Base-by-base conservation (phyloP, 2,888 invertebrate genomes). In the Rhagophthalmus giganteus region DNA sequence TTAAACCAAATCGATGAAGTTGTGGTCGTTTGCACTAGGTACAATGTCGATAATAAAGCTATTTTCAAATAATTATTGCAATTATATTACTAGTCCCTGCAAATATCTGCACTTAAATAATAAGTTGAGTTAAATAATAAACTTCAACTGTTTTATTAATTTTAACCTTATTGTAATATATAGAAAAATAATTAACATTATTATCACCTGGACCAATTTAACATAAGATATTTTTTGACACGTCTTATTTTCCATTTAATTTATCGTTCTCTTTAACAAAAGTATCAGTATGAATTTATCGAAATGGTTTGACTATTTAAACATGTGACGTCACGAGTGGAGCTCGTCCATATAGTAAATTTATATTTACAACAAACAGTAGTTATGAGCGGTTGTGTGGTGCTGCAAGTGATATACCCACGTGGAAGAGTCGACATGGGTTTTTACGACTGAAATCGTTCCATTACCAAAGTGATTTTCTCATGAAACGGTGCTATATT, bases 311-410 rank as follows among this genome's bases (percentile, higher is more conserved):
- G 31, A n/a, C 26, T 33, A 24, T 27, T 28, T 7, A 16, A 41
- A 42, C 47, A 35, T 45, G 49, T 64, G 64, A 66, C 65, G 66
- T 67, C 65, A 66, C 55, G 27, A 15, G 42, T 41, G 50, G 41
- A 35, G 47, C 49, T 39, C 47, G 49, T 57, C 44, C 49, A 50
- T 47, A 58, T 64, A 61, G 59, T 62, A 57, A 61, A 64, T 64
- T 65, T 65, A 66, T 66, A 64, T 66, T 66, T 66, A 66, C 65
- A 57, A 60, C 60, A 55, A 55, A 58, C 54, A 41, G 42, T 46
- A 33, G 47, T 54, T 58, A 37, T 56, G 54, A 49, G 39, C 55
- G 61, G 62, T 63, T 59, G 57, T 49, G 53, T 52, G 47, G 34
- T 42, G 42, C 53, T 54, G 49, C 46, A 47, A 39, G 51, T 40